Evolutionary conservation across 2,888 invertebrate species (phyloP).

Genomic region (Dorcus parallelipipedus): DNA sequence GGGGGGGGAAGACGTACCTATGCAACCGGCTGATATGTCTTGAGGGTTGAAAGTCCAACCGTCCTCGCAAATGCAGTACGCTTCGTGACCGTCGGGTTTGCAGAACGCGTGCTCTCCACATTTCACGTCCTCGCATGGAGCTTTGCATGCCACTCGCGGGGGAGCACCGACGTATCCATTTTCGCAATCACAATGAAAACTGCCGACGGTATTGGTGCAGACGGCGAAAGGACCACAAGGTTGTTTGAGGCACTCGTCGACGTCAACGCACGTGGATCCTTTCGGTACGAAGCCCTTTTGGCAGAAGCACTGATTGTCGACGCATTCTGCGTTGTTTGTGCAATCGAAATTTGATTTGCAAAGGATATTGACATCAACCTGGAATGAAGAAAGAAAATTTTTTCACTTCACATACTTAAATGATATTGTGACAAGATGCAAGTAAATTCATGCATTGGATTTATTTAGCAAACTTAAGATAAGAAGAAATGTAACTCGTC

Average conservation of each 20-base stretch:
- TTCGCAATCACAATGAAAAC: conserved; percentile 78
- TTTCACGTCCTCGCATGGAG: conserved; percentile 87
- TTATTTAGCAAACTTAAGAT: too few relatives aligned
- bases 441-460: too few relatives aligned
- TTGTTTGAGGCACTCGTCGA: conserved; percentile 71
- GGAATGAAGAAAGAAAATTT: conserved; percentile 29
- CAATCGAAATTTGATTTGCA: conserved; percentile 88
- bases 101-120: conserved; percentile 88
- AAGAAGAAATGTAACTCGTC: too few relatives aligned
- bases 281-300: conserved; percentile 80
- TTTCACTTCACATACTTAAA: background rate
- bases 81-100: conserved; percentile 83
- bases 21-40: conserved; percentile 84
- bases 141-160: conserved; percentile 75
- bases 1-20: conserved; percentile 50
- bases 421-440: too few relatives aligned
- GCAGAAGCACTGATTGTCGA: conserved; percentile 85
- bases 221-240: conserved; percentile 74
- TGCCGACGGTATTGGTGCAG: conserved; percentile 78
- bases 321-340: conserved; percentile 87
- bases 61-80: conserved; percentile 88
- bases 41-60: conserved; percentile 91
- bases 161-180: conserved; percentile 80
- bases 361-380: conserved; percentile 80
- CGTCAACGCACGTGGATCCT: conserved; percentile 74